Evolutionary conservation across 2,888 invertebrate genomes (phyloP), one percentile per base, ranked within the genome.

Genomic region (Metellina segmentata): DNA sequence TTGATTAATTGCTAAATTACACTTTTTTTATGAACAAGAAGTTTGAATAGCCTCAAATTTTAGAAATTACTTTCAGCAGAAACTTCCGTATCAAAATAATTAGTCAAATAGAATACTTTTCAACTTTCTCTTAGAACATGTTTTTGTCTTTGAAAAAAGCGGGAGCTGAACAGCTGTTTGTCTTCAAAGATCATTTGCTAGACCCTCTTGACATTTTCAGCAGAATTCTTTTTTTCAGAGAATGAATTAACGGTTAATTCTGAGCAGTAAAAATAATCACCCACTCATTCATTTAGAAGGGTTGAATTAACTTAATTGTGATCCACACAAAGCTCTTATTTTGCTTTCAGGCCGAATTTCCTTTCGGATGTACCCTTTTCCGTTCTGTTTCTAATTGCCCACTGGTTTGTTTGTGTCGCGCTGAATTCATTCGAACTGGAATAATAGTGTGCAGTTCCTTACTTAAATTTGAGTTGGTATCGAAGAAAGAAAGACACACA

Each of bases 291-390:
- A 49, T 77, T n/a, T 49, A n/a, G 77, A 77, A 77, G n/a, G 77
- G 77, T 77, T 77, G 49, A 51, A 77, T 16, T n/a, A 51, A 77
- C 48, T 77, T 77, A 77, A 77, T 51, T 51, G 74, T 48, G 13
- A 9, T 77, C n/a, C 77, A 49, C 34, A 20, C 51, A n/a, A 51
- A 77, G 77, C 49, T 16, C n/a, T 77, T 51, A 77, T 77, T 77
- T 77, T 77, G 16, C 16, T 61, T 61, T 16, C 61, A 34, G 61
- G 9, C 8, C 61, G 13, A 61, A 61, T 61, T 61, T 16, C 61
- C 61, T 61, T 61, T 16, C 16, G 13, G 6, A 7, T 7, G 7
- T 61, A 5, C 13, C 13, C 61, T 6, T 13, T 0, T 4, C 61
- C 61, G 16, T 11, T 61, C 16, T 16, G 5, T 16, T 16, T 16